Base-by-base conservation (phyloP, 2,113 vertebrate species). In the Alethe diademata region DNA sequence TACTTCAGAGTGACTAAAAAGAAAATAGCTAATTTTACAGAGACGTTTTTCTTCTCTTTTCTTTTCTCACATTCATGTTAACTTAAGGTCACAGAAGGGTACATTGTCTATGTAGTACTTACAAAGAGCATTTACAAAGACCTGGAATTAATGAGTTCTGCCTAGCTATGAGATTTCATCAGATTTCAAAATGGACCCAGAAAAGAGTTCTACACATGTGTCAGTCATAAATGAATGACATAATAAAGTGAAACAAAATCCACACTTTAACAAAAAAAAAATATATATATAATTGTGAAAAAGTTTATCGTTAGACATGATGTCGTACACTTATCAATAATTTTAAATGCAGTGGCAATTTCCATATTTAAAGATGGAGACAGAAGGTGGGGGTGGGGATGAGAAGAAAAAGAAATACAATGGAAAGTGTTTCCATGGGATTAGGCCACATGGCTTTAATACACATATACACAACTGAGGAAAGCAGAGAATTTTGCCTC, bases 401-500 rank as follows among this genome's bases (percentile, higher is more conserved):
- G 4, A 76, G 73, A 91, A 94, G 69, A 97, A 93, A 95, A 94
- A 71, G 71, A 83, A 94, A 76, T 90, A 96, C 96, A 94, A 96
- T 86, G 69, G 61, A 56, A 50, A 93, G 78, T 94, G 72, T 96
- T 97, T 97, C 93, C 87, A 61, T 82, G 85, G 97, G 97, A 98
- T 98, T 98, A 98, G 92, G 82, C 82, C n/a, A 79, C 96, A 93
- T 76, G 95, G 97, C 87, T 96, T 96, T 96, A 96, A 95, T 85
- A 96, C 97, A 97, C 61, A 94, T 93, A 97, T 86, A 97, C 87
- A 96, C 96, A 96, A 97, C 95, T 91, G 67, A 94, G 95, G 94
- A 97, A 88, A 92, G 97, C 97, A 98, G 97, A 97, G 97, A 97
- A 97, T 96, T 96, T 98, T 98, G 98, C 97, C 97, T 98, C 98